These are phyloP conservation scores for Cuniculus paca DNA, from an alignment of 2,797 vertebrate species.

Conservation along the genomic window DNA sequence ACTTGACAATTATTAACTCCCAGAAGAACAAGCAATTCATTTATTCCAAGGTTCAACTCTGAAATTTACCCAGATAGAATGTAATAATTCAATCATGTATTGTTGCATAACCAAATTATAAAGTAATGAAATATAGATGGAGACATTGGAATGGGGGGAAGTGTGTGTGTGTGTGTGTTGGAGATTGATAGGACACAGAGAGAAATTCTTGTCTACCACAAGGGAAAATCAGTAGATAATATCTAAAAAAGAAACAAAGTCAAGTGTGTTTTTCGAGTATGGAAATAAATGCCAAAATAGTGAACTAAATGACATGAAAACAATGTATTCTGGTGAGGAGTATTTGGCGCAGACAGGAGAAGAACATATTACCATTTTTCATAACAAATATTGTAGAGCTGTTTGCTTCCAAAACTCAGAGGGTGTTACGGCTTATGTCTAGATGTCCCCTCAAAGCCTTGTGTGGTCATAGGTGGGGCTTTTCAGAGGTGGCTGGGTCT, in stretches of 20 bases:
- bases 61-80: not conserved
- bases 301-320: slow-evolving; percentile 21
- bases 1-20: not conserved
- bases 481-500: not conserved
- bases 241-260: not conserved
- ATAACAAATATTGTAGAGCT: not conserved
- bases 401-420: not conserved
- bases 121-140: not conserved
- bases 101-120: not conserved
- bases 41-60: not conserved
- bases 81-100: not conserved
- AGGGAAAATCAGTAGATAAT: not conserved
- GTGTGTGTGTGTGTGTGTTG: not conserved
- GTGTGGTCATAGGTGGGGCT: too few relatives aligned
- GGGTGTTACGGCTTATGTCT: too few relatives aligned
- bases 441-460: too few relatives aligned
- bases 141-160: not conserved
- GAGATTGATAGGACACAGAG: not conserved
- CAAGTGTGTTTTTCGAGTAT: slow-evolving; percentile 34
- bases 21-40: not conserved
- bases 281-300: not conserved
- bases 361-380: not conserved
- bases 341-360: not conserved
- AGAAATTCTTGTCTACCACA: not conserved
- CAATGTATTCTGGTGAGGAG: not conserved